Conservation (phyloP, 2,113 vertebrate species). For the Apodemus speciosus region DNA sequence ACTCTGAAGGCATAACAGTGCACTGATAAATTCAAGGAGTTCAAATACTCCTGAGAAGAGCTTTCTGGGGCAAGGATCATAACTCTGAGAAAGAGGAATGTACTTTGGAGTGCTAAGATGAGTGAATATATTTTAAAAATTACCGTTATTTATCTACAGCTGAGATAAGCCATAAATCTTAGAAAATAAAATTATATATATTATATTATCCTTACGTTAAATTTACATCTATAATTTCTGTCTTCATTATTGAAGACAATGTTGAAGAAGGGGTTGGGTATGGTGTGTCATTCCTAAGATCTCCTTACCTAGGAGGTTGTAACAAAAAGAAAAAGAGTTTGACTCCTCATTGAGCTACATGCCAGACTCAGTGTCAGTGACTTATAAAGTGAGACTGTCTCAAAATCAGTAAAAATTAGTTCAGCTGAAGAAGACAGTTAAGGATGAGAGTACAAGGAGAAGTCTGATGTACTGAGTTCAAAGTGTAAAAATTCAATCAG, state of each 20-base stretch:
- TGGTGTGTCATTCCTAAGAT: not conserved
- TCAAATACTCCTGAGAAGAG: not conserved
- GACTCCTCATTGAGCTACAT: not conserved
- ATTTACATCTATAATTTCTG: not conserved
- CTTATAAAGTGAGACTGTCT: not conserved
- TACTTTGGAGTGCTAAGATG: not conserved
- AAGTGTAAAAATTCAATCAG: slow-evolving; percentile 9
- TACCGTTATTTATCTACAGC: not conserved
- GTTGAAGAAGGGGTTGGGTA: not conserved
- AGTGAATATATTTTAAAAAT: slow-evolving; percentile 54
- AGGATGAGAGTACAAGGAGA: not conserved
- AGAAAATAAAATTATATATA: not conserved
- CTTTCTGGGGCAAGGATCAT: not conserved
- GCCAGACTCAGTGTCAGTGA: not conserved
- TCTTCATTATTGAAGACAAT: slow-evolving; percentile 16
- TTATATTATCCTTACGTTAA: not conserved
- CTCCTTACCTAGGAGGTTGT: too few species aligned
- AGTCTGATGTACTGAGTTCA: not conserved
- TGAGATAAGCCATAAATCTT: not conserved
- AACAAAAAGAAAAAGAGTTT: not conserved
- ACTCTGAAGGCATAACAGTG: not conserved
- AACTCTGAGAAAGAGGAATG: not conserved
- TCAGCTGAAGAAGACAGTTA: not conserved
- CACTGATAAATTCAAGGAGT: not conserved
- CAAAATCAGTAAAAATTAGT: not conserved